Percentiles rank a stretch among this genome's conserved stretches.
phyloP scores from a whole-genome alignment of 2,888 invertebrate species.

The Megastigmus dorsalis region DNA sequence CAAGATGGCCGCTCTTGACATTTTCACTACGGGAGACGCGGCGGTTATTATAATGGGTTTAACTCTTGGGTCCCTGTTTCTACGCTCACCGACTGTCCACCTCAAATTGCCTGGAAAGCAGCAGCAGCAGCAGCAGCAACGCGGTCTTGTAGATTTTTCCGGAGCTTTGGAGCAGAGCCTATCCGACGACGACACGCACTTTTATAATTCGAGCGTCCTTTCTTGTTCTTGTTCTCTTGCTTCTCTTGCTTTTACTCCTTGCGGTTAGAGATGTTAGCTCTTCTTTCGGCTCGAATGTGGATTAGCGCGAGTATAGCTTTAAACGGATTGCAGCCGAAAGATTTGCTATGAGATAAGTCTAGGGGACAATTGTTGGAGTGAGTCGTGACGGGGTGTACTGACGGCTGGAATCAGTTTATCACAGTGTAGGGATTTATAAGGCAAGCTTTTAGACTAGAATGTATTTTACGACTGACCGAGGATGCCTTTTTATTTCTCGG shows the following conservation, averaged over 20 bases:
- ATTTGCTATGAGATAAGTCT: background rate
- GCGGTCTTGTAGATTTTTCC: conserved; percentile 41
- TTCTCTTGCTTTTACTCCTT: too few relatives aligned
- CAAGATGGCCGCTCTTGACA: conserved; percentile 19
- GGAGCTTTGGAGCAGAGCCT: too few relatives aligned
- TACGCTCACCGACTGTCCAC: conserved; percentile 61
- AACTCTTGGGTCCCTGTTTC: conserved; percentile 64
- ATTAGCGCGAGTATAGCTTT: conserved; percentile 17
- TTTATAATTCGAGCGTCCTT: too few relatives aligned
- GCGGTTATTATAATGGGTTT: conserved; percentile 70
- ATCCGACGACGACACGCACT: too few relatives aligned
- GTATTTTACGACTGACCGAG: too few relatives aligned
- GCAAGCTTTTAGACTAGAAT: background rate
- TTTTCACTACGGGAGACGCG: conserved; percentile 13
- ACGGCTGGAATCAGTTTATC: conserved; percentile 10
- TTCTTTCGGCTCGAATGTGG: background rate
- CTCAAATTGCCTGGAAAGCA: conserved; percentile 70
- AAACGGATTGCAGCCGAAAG: conserved; percentile 25
- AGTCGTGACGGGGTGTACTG: too few relatives aligned
- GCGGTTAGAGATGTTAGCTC: too few relatives aligned
- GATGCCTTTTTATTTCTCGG: too few relatives aligned
- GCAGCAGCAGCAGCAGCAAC: too few relatives aligned
- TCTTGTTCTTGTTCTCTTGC: too few relatives aligned
- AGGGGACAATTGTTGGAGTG: too few relatives aligned
- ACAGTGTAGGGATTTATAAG: conserved; percentile 13